Conservation (phyloP, 2,888 invertebrate species). For the Choreutis nemorana region DNA sequence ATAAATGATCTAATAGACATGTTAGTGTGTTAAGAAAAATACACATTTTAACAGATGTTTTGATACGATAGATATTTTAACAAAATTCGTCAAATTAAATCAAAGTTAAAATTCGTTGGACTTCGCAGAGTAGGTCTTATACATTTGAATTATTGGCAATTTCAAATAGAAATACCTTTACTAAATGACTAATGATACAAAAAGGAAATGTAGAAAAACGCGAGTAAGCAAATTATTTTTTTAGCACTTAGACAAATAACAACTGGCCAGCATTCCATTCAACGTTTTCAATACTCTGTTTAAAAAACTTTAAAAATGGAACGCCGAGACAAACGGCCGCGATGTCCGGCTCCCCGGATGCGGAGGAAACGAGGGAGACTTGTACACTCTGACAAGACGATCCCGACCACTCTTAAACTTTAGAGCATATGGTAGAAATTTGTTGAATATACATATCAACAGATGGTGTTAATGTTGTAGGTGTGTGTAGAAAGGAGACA, state of each 20-base stretch:
- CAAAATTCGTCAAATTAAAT: too few relatives aligned
- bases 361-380: conserved; percentile 23
- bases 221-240: too few relatives aligned
- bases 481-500: conserved; percentile 32
- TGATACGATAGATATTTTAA: background rate
- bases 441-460: conserved; percentile 16
- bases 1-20: background rate
- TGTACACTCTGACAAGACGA: conserved; percentile 1
- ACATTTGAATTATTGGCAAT: too few relatives aligned
- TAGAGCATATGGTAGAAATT: conserved; percentile 27
- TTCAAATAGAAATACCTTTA: too few relatives aligned
- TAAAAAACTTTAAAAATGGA: background rate
- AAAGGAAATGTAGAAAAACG: too few relatives aligned
- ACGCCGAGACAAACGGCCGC: conserved; percentile 6
- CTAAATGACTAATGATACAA: too few relatives aligned
- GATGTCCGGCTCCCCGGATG: conserved; percentile 28
- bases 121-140: too few relatives aligned
- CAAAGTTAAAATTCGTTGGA: too few relatives aligned
- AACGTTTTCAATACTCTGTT: too few relatives aligned
- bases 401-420: conserved; percentile 5
- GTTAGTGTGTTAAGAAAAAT: background rate
- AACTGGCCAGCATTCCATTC: too few relatives aligned
- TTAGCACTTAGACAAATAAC: too few relatives aligned
- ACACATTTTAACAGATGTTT: background rate
- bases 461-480: conserved; percentile 10